A percentile compares a stretch with the other conserved stretches of the same genome.
Evolutionary conservation across 1,140 invertebrate genomes (phyloP).

Genomic region (Solenopsis fugax): DNA sequence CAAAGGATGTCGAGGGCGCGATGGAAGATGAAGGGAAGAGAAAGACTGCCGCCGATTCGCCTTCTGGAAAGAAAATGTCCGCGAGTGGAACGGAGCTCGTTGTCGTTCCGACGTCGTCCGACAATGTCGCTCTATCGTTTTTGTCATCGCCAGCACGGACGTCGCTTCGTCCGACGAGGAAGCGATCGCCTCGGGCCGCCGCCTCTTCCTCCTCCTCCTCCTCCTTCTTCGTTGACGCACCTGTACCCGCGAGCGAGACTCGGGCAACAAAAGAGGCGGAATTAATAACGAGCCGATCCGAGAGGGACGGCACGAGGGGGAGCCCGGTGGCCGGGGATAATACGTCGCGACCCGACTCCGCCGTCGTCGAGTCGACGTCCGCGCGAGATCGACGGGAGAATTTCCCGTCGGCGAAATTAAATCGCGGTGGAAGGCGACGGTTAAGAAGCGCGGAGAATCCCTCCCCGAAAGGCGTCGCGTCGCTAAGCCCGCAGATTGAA

Average conservation of each 20-base stretch:
- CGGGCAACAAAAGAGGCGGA: neutral
- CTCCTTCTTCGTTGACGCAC: neutral
- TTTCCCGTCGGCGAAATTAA: conserved; percentile 16
- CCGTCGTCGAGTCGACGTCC: neutral
- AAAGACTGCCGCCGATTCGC: neutral
- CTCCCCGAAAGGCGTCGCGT: neutral
- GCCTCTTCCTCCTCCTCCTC: neutral
- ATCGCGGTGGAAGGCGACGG: conserved; percentile 25
- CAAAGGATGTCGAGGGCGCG: neutral
- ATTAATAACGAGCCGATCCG: conserved; percentile 34
- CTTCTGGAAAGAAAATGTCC: neutral
- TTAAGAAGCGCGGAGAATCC: conserved; percentile 43
- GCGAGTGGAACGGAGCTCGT: neutral
- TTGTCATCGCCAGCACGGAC: neutral
- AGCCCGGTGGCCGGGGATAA: neutral
- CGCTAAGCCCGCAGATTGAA: conserved; percentile 37
- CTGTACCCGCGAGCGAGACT: neutral
- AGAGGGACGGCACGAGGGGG: neutral
- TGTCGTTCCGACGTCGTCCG: neutral
- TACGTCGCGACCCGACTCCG: neutral
- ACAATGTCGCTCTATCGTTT: neutral
- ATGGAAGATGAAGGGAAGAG: neutral
- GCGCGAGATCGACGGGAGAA: neutral
- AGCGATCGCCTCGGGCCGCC: neutral
- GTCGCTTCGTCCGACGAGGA: neutral